Conservation (phyloP, 2,113 vertebrate genomes). For the Phrynosoma platyrhinos region DNA sequence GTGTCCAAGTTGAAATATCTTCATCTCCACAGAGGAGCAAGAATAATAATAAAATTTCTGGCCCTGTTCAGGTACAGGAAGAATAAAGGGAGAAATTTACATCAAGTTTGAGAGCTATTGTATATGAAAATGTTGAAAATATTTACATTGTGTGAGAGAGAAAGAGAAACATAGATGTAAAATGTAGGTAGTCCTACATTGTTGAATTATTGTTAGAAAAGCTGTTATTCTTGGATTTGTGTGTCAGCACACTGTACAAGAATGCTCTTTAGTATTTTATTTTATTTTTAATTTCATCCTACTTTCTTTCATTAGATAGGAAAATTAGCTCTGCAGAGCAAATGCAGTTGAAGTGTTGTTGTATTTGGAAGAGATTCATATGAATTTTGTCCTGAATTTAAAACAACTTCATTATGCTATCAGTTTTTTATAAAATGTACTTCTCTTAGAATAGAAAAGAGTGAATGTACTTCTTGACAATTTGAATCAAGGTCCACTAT, state of each 20-base stretch:
- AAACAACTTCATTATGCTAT: background rate
- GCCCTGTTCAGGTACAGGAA: no score
- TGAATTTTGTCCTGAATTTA: slow-evolving; percentile 1
- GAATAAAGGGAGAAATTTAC: no score
- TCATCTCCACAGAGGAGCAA: no score
- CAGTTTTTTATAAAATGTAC: background rate
- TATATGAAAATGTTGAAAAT: no score
- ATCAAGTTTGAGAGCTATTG: no score
- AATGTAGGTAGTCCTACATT: no score
- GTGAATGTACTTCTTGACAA: background rate
- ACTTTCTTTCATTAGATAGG: background rate
- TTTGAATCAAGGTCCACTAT: fast-evolving
- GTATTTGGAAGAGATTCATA: slow-evolving; percentile 16
- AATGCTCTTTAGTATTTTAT: background rate
- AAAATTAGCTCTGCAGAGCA: background rate
- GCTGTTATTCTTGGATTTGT: background rate
- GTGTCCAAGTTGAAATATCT: no score
- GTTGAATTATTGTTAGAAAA: background rate
- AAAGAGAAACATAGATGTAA: background rate
- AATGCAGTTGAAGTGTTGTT: background rate
- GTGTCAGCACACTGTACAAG: no score
- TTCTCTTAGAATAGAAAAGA: slow-evolving; percentile 2
- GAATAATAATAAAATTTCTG: no score
- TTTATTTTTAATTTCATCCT: background rate
- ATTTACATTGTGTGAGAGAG: no score